Evolutionary conservation across 2,113 vertebrate genomes (phyloP), one percentile per base, ranked within the genome.

Genomic region (Ceyx melanurus): DNA sequence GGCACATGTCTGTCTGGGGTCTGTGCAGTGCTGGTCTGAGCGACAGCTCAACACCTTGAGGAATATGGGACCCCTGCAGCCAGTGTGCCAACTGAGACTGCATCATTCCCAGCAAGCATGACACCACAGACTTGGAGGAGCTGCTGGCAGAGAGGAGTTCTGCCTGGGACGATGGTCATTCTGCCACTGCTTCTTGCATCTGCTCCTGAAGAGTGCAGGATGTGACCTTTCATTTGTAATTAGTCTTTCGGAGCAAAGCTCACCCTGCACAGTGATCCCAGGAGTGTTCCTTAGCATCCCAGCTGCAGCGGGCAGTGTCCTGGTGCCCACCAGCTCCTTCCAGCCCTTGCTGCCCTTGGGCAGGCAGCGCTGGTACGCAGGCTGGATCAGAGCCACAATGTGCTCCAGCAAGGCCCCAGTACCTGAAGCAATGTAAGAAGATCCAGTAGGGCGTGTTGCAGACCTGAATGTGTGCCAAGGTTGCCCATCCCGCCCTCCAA

Each of bases 51-150:
- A 3, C 56, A 58, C 1, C 31, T 6, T 10, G 37, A 66, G 70
- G 20, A 57, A 48, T 1, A 43, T 0, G 0, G 19, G 25, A 37
- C 11, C 3, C 5, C 37, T 13, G 42, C 58, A 48, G 64, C 18
- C 7, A 0, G 5, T 3, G 25, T 26, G 35, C 15, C n/a, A 26
- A 31, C 25, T 3, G 3, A 15, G 25, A 1, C 57, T 43, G 37
- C 46, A 25, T 13, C 7, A 4, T 6, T 15, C 48, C 72, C 67
- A 64, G 81, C 42, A 42, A 31, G 66, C 28, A 3, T 3, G 45
- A 57, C 58, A 25, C 18, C 31, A 6, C 31, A 31, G 17, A 28
- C 62, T 10, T 51, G 50, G 22, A 33, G 42, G 20, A 6, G n/a
- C n/a, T 50, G 72, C 51, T 53, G 56, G 35, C 11, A 13, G 26